These are phyloP conservation scores for Crossoptilon crossoptilon DNA, from an alignment of 2,797 vertebrate genomes.

Conservation along the genomic window DNA sequence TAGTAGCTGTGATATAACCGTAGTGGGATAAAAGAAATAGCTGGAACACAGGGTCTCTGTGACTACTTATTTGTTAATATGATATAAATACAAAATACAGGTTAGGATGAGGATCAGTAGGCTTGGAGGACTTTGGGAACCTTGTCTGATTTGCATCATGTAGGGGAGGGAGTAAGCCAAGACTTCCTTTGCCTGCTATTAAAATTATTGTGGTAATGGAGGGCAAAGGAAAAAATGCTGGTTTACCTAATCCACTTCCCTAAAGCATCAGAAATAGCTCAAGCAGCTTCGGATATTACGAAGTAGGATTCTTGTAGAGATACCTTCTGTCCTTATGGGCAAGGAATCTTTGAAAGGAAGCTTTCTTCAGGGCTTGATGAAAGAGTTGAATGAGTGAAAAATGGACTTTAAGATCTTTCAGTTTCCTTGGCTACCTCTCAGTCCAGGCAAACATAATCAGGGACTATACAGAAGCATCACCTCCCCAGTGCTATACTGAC, in stretches of 20 bases:
- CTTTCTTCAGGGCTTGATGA: slow-evolving; percentile 20
- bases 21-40: not conserved
- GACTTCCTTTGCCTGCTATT: not conserved
- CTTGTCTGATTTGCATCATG: not conserved
- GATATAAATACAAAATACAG: not conserved
- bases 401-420: not conserved
- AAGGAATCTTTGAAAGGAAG: not conserved
- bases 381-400: not conserved
- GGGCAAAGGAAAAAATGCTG: not conserved
- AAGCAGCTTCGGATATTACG: slow-evolving; percentile 21
- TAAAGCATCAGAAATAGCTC: slow-evolving; percentile 31
- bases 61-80: not conserved
- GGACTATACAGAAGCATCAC: not conserved
- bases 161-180: not conserved
- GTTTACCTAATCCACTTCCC: not conserved
- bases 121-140: not conserved
- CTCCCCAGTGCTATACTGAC: not conserved
- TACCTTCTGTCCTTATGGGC: not conserved
- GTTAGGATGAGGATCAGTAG: not conserved
- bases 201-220: not conserved
- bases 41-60: not conserved
- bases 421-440: slow-evolving; percentile 13
- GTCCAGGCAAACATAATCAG: not conserved
- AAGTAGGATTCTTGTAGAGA: slow-evolving; percentile 19
- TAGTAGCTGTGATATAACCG: not conserved